Evolutionary conservation across 2,113 vertebrate species (phyloP).

Genomic region (Bambusicola thoracicus): DNA sequence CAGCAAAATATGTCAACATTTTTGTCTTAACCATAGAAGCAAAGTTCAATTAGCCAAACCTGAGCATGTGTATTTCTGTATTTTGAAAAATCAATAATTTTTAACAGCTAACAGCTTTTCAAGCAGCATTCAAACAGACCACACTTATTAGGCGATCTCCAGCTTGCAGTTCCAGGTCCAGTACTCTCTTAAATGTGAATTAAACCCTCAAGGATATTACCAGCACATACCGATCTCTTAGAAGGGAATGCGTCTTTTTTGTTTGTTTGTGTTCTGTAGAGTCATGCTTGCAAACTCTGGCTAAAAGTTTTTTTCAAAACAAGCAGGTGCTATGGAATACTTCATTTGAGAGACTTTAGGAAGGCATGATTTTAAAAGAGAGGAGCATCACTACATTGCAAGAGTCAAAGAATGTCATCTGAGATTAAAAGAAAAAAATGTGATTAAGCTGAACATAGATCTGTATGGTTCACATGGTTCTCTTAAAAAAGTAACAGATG

Average conservation of each 20-base stretch:
- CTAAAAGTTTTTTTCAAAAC: background rate
- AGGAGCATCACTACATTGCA: background rate
- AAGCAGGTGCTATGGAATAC: background rate
- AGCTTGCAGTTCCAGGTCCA: background rate
- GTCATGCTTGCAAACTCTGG: background rate
- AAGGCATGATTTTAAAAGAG: background rate
- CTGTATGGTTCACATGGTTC: background rate
- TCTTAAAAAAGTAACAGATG: background rate
- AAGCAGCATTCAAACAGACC: background rate
- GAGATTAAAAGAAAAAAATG: background rate
- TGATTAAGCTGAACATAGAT: background rate
- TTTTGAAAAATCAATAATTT: background rate
- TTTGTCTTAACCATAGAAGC: background rate
- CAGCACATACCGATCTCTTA: background rate
- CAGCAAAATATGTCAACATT: background rate
- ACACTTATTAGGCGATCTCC: background rate
- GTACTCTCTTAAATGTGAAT: background rate
- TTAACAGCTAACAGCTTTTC: background rate
- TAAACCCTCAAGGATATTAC: background rate
- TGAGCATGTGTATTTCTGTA: background rate
- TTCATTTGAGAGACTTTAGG: background rate
- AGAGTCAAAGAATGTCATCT: background rate
- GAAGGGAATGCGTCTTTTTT: background rate
- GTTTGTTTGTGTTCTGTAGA: background rate
- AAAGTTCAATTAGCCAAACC: background rate